Conservation (phyloP, 2,797 vertebrate species). For the Etheostoma nigrum region DNA sequence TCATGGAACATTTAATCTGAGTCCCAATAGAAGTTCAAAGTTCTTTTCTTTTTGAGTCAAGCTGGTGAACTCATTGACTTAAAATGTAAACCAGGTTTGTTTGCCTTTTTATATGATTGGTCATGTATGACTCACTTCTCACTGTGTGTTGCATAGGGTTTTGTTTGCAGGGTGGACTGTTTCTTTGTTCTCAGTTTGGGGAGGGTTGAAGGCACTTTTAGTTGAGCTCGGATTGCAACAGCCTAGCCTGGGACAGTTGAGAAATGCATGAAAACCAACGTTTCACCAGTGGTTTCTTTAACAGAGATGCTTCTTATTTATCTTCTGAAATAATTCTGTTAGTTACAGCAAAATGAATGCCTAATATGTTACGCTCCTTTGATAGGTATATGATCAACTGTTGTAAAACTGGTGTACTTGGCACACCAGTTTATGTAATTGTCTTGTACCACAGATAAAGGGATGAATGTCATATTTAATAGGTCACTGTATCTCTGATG, state of each 20-base stretch:
- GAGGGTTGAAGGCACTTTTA: slow-evolving; percentile 22
- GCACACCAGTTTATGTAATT: neutral
- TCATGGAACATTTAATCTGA: neutral
- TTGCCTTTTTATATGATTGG: slow-evolving; percentile 25
- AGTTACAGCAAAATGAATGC: neutral
- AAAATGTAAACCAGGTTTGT: slow-evolving; percentile 27
- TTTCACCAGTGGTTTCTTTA: neutral
- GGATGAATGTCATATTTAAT: neutral
- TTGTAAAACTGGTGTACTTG: neutral
- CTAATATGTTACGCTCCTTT: neutral
- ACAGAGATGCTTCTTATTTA: neutral
- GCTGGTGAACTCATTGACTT: slow-evolving; percentile 6
- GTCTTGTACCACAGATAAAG: neutral
- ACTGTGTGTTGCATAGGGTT: slow-evolving; percentile 15
- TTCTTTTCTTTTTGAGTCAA: neutral
- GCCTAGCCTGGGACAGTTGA: neutral
- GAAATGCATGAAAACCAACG: slow-evolving; percentile 15
- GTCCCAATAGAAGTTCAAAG: neutral
- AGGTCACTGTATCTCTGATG: neutral
- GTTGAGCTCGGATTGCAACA: slow-evolving; percentile 45
- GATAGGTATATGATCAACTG: neutral
- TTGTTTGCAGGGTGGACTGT: slow-evolving; percentile 44
- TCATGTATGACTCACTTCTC: slow-evolving; percentile 31
- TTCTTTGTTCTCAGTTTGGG: slow-evolving; percentile 58
- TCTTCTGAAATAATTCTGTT: neutral